A percentile compares a stretch with the other conserved stretches of the same genome.
phyloP scores from a whole-genome alignment of 2,797 vertebrate genomes.

The Enteromius mattozi region DNA sequence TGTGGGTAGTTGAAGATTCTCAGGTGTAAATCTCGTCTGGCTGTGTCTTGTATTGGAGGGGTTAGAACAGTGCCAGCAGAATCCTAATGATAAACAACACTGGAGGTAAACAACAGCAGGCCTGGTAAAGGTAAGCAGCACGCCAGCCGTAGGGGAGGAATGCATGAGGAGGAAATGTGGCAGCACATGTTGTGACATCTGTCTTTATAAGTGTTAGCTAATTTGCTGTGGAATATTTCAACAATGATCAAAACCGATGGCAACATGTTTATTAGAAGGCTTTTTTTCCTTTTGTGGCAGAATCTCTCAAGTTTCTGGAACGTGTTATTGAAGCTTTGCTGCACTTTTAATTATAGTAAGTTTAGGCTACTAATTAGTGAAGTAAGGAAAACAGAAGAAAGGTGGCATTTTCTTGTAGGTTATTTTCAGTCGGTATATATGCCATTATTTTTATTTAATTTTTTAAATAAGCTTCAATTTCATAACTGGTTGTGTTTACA shows the following conservation, averaged over 20 bases:
- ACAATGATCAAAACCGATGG: conserved; percentile 80
- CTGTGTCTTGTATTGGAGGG: conserved; percentile 52
- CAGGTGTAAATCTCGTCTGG: conserved; percentile 37
- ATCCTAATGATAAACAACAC: conserved; percentile 80
- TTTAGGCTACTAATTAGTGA: conserved; percentile 49
- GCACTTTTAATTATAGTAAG: conserved; percentile 52
- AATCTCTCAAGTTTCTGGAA: conserved; percentile 65
- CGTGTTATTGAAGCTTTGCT: conserved; percentile 61
- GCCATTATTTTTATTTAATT: neutral
- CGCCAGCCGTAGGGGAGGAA: conserved; percentile 74
- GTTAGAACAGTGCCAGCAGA: conserved; percentile 59
- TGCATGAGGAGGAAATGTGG: conserved; percentile 75
- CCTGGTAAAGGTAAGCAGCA: conserved; percentile 77
- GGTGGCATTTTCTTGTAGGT: conserved; percentile 5
- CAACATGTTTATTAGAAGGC: conserved; percentile 65
- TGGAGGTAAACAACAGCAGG: conserved; percentile 83
- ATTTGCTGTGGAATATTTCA: conserved; percentile 81
- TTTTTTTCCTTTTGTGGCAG: conserved; percentile 59
- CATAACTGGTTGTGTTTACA: neutral
- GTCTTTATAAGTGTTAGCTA: conserved; percentile 84
- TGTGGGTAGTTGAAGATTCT: conserved; percentile 26
- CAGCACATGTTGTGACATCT: conserved; percentile 86
- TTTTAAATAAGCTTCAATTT: neutral
- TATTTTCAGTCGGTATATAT: neutral
- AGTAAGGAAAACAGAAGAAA: conserved; percentile 3